Base-by-base conservation (phyloP, 2,888 invertebrate genomes). In the Ommatoiulus sabulosus region DNA sequence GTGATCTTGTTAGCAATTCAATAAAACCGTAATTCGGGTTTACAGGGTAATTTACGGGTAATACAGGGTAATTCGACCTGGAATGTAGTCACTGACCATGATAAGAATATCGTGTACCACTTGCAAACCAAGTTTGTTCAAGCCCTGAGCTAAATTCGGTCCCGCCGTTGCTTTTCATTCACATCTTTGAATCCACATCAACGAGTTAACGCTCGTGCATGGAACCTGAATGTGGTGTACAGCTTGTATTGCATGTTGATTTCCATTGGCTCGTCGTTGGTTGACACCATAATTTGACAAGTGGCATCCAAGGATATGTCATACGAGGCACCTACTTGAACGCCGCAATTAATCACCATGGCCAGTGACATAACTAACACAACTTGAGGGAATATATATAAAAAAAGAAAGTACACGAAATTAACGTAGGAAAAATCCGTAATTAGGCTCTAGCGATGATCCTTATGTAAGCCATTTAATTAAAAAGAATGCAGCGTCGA, bases 201-300 rank as follows among this genome's bases (percentile, higher is more conserved):
- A n/a, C n/a, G n/a, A n/a, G n/a, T n/a, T n/a, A n/a, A n/a, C n/a
- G n/a, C n/a, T n/a, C n/a, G n/a, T n/a, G n/a, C n/a, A n/a, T n/a
- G n/a, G n/a, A 52, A 15, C 12, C 52, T 52, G 52, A 10, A 52
- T 52, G 8, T 52, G 12, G 52, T 2, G n/a, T n/a, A n/a, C n/a
- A n/a, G n/a, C n/a, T n/a, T n/a, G n/a, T 72, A 24, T n/a, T 72
- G 72, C 72, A 24, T n/a, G n/a, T 63, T 63, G 63, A 63, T 63
- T 63, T 63, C 52, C 52, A 52, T 52, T 52, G 52, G 52, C 10
- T 52, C 63, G 63, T 63, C 63, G 63, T n/a, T 63, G 12, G 63
- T 63, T 63, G 63, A n/a, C 63, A 63, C n/a, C 63, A n/a, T 72
- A 24, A 72, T 72, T 72, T 72, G 72, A 72, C 72, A 72, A 63